Evolutionary conservation across 2,888 invertebrate species (phyloP), one percentile per base, ranked within the genome.

Genomic region (Drosophila tanythrix): DNA sequence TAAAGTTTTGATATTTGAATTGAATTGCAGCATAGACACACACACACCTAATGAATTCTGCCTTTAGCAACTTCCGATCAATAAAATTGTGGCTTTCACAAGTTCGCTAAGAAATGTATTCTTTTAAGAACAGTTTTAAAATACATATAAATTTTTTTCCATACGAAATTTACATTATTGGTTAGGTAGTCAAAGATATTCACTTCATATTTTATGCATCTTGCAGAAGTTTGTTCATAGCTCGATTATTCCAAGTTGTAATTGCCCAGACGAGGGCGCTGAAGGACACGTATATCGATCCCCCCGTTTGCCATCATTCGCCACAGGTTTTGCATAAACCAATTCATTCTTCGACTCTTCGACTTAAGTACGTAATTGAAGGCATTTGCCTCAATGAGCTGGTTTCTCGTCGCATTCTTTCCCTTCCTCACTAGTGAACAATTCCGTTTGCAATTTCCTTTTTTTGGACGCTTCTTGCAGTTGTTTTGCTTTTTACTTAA

Each of bases 11-110:
- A 77, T 66, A 70, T 70, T 62, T 46, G 27, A 38, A 55, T 55
- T 55, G 36, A 58, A 65, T 68, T 70, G 61, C 74, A 46, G 27
- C 36, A 55, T 11, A 15, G n/a, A 21, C 33, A 35, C 13, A 55
- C 25, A 56, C n/a, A 57, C 29, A 58, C 60, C 46, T 51, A 69
- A 73, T 78, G 65, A 80, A 78, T 72, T 83, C 70, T 73, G 81
- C 79, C 79, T 68, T 81, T 70, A 73, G 71, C 79, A 72, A 79
- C 67, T 72, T 73, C 72, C 61, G 61, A 76, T 81, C 68, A 81
- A 84, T 89, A 83, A 84, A 87, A 81, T 87, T 75, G 82, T 84
- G 81, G 84, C 85, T 76, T 70, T 79, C 60, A 78, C 73, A 71
- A 65, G 31, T 58, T 46, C 46, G 25, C 46, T 46, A 46, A 46